phyloP scores from a whole-genome alignment of 1,140 invertebrate species.

The Drosophila oshimai region DNA sequence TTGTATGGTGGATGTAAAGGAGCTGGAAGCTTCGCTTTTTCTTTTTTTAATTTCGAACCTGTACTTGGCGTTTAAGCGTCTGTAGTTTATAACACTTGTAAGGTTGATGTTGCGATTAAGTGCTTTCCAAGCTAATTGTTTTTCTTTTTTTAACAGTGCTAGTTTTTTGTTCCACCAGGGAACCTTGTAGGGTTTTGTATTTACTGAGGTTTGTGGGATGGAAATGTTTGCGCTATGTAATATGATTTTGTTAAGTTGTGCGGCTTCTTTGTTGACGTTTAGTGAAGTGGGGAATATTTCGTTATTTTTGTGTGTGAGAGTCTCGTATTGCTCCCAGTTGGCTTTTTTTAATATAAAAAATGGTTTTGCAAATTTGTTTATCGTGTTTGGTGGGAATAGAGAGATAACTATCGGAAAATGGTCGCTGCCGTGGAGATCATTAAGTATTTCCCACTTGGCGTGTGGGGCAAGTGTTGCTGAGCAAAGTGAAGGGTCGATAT shows the following conservation, averaged over 20 bases:
- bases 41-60: slow-evolving; percentile 1
- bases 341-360: slow-evolving; percentile 9
- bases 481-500: slow-evolving; percentile 10
- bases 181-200: neutral
- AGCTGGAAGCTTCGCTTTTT: neutral
- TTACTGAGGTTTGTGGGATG: neutral
- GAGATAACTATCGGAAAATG: slow-evolving; percentile 23
- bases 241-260: neutral
- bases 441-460: slow-evolving; percentile 14
- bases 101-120: neutral
- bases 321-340: slow-evolving; percentile 1
- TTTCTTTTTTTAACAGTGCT: neutral
- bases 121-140: neutral
- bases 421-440: slow-evolving; percentile 4
- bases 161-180: neutral
- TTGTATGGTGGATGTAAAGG: neutral
- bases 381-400: neutral
- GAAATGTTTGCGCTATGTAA: too few species aligned
- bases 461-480: neutral
- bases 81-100: slow-evolving; percentile 1
- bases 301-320: neutral
- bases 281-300: neutral
- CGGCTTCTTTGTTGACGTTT: slow-evolving; percentile 1
- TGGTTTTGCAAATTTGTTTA: neutral
- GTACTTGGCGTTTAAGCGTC: neutral